Percentiles rank a stretch among this genome's conserved stretches.
Conservation (phyloP, 2,888 invertebrate genomes). For the Hanleya hanleyi region DNA sequence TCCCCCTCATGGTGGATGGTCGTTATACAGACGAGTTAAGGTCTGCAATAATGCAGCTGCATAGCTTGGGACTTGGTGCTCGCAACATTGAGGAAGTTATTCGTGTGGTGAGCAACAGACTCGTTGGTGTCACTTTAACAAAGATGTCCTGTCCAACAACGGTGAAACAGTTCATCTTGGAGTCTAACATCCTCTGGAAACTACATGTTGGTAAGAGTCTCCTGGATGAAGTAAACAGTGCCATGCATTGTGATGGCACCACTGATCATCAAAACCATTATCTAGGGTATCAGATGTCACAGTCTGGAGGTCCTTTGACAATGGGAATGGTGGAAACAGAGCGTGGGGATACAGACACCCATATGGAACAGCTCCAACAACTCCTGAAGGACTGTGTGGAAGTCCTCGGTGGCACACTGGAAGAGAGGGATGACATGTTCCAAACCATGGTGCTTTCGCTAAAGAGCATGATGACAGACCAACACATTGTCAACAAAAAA, state of each 20-base stretch:
- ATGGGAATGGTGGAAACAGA: not conserved
- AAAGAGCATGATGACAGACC: not conserved
- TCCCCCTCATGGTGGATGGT: not conserved
- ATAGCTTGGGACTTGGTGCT: no score
- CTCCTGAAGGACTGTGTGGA: not conserved
- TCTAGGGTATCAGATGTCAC: not conserved
- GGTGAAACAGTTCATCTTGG: not conserved
- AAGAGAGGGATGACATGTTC: not conserved
- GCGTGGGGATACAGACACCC: not conserved
- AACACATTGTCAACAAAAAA: not conserved
- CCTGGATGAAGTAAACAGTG: not conserved
- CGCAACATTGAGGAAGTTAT: not conserved
- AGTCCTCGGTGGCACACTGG: not conserved
- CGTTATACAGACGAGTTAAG: no score
- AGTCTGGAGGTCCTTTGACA: not conserved
- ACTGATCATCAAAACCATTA: no score
- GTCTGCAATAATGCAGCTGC: no score
- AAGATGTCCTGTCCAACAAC: no score
- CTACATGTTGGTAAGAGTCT: not conserved
- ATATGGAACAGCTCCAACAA: not conserved
- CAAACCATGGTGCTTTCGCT: not conserved
- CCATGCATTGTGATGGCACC: no score
- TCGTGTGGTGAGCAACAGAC: not conserved
- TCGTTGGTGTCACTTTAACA: no score
- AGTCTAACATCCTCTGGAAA: not conserved